Evolutionary conservation across 2,888 invertebrate genomes (phyloP), one percentile per base, ranked within the genome.

Genomic region (Drosophila nigricruria): DNA sequence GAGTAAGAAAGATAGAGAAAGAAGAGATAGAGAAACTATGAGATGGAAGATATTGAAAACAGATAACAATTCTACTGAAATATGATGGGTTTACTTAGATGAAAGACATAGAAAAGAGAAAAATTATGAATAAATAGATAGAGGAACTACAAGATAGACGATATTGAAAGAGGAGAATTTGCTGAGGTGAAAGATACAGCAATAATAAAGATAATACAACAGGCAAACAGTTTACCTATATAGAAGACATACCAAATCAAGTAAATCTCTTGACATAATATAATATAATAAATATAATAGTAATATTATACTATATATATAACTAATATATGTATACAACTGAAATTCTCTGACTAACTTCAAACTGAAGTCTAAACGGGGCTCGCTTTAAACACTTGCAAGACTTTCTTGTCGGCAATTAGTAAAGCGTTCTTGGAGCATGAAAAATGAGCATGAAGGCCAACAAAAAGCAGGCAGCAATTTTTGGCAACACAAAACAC

Each of bases 391-490:
- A 54, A 27, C 34, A 34, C 16, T 52, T 8, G 23, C 20, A 30
- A 36, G 43, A 52, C 38, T 57, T 23, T 52, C 45, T 49, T 63
- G 50, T 54, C 34, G 62, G 70, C 74, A 77, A 77, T 77, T 77
- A 77, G 79, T 58, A 67, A 63, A 63, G 43, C 75, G 59, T 23
- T 73, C 49, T 6, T 50, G n/a, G 53, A 50, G 49, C 66, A 79
- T 77, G 70, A 77, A 73, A 81, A 79, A 80, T 77, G 73, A 77
- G 70, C 42, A 42, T 32, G 53, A 56, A 42, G 27, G 58, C 57
- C 71, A 63, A 67, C 49, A 63, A 58, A 63, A 67, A 56, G 58
- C 45, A 47, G 64, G 20, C 43, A 36, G n/a, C 70, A 49, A 49
- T 66, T 76, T 72, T 79, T 73, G 68, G 67, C 66, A 67, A 54